phyloP scores from a whole-genome alignment of 2,113 vertebrate genomes.

The Natator depressus region DNA sequence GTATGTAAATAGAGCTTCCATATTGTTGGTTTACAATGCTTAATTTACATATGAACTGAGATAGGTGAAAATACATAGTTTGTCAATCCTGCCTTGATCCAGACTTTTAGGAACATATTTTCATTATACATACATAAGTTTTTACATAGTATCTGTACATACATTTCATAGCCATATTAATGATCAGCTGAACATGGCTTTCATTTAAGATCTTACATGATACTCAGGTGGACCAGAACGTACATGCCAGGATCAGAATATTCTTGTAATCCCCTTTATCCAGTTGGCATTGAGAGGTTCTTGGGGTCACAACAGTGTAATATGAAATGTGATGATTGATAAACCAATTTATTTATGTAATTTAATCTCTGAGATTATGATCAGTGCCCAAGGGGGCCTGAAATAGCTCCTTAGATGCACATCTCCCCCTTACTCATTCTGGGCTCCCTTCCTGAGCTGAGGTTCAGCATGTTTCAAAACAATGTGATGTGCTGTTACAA shows the following conservation, averaged over 20 bases:
- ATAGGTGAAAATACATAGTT: background rate
- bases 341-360: background rate
- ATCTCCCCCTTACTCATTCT: background rate
- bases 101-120: background rate
- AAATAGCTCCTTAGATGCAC: background rate
- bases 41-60: background rate
- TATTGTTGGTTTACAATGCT: background rate
- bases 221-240: background rate
- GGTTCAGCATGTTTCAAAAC: background rate
- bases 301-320: background rate
- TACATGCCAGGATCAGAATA: background rate
- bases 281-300: background rate
- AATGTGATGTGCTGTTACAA: background rate
- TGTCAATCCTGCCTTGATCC: background rate
- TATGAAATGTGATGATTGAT: background rate
- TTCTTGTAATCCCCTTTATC: background rate
- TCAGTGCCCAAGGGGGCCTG: background rate
- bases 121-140: background rate
- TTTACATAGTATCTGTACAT: background rate
- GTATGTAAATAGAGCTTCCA: background rate
- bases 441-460: background rate
- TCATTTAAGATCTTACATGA: background rate
- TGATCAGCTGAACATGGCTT: background rate
- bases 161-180: background rate
- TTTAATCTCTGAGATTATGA: background rate